phyloP scores from a whole-genome alignment of 2,888 invertebrate genomes.

The Drosophila mulleri region DNA sequence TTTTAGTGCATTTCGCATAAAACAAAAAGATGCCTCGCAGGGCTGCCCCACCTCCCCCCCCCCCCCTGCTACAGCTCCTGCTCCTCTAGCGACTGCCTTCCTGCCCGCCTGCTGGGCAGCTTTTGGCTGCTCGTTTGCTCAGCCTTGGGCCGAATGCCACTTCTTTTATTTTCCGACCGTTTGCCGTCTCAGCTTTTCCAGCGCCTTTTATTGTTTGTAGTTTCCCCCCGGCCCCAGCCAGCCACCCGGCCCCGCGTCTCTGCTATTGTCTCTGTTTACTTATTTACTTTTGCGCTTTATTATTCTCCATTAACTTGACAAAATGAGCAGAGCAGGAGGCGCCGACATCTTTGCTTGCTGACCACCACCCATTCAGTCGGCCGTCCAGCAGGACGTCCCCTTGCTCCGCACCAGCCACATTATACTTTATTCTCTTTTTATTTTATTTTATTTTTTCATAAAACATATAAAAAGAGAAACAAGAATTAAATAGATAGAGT shows the following conservation, averaged over 20 bases:
- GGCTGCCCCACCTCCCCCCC: slow-evolving; percentile 4
- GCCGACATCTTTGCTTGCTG: slow-evolving; percentile 25
- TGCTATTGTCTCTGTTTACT: slow-evolving; percentile 65
- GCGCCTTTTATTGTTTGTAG: slow-evolving; percentile 77
- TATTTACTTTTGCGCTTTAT: slow-evolving; percentile 81
- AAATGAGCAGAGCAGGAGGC: slow-evolving; percentile 63
- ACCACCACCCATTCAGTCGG: slow-evolving; percentile 31
- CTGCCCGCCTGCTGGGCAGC: slow-evolving; percentile 36
- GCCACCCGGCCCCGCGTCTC: slow-evolving; percentile 21
- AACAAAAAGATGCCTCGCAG: slow-evolving; percentile 80
- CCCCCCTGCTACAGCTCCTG: slow-evolving; percentile 1
- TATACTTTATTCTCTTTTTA: not conserved
- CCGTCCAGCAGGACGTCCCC: slow-evolving; percentile 24
- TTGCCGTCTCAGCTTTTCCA: slow-evolving; percentile 73
- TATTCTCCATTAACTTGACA: slow-evolving; percentile 80
- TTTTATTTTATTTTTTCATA: slow-evolving; percentile 21
- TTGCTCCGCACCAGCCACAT: not conserved
- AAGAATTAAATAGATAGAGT: slow-evolving; percentile 31
- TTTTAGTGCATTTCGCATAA: slow-evolving; percentile 81
- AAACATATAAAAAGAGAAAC: slow-evolving; percentile 34
- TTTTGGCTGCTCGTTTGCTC: slow-evolving; percentile 48
- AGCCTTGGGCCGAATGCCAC: slow-evolving; percentile 48
- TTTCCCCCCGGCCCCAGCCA: slow-evolving; percentile 43
- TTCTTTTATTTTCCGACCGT: slow-evolving; percentile 76
- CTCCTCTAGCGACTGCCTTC: slow-evolving; percentile 1